phyloP scores from a whole-genome alignment of 2,113 vertebrate species.

The Phylloscopus whistleri region DNA sequence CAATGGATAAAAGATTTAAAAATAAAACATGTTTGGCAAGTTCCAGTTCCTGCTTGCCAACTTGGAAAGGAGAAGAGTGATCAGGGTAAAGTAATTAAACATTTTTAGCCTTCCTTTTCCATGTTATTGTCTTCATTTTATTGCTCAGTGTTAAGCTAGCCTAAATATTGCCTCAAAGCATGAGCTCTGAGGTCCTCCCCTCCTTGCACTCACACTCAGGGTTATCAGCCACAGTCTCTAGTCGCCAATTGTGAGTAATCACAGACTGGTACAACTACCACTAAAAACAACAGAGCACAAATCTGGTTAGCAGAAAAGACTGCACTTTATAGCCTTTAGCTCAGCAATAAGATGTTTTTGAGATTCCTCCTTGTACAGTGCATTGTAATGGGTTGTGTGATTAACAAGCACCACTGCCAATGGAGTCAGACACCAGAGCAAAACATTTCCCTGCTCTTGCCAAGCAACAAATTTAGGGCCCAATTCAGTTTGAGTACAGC shows the following conservation, averaged over 20 bases:
- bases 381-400: slow-evolving; percentile 15
- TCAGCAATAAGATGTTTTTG: slow-evolving; percentile 35
- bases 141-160: not conserved
- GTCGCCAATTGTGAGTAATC: not conserved
- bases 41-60: slow-evolving; percentile 7
- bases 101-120: slow-evolving; percentile 26
- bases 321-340: slow-evolving; percentile 24
- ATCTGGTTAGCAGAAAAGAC: slow-evolving; percentile 3
- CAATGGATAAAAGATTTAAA: slow-evolving; percentile 35
- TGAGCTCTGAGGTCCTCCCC: not conserved
- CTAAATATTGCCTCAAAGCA: slow-evolving; percentile 41
- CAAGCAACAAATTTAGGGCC: slow-evolving; percentile 48
- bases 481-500: slow-evolving; percentile 37
- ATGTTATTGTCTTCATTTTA: slow-evolving; percentile 39
- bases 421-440: slow-evolving; percentile 42
- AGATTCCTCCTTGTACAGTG: slow-evolving; percentile 7
- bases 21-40: slow-evolving; percentile 33
- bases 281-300: slow-evolving; percentile 24
- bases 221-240: not conserved
- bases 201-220: not conserved
- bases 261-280: not conserved
- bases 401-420: slow-evolving; percentile 41
- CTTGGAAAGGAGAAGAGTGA: slow-evolving; percentile 32
- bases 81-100: slow-evolving; percentile 44
- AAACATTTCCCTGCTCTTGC: slow-evolving; percentile 35